These are phyloP conservation scores for Leiothrix lutea DNA, from an alignment of 2,113 vertebrate species.

Conservation along the genomic window DNA sequence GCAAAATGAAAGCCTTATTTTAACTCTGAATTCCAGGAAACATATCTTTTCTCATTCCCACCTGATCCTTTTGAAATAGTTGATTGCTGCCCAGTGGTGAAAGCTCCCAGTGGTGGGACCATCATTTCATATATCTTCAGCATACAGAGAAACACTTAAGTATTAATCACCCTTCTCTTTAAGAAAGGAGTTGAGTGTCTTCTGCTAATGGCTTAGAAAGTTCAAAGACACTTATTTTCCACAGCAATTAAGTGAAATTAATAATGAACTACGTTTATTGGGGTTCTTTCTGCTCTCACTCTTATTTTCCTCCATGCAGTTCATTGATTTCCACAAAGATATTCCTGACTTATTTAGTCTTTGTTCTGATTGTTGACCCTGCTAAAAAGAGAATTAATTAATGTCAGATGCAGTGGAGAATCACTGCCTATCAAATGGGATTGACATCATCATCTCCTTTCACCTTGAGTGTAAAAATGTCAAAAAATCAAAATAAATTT, in stretches of 20 bases:
- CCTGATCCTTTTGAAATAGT: background rate
- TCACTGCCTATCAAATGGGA: background rate
- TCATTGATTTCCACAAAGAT: slow-evolving; percentile 18
- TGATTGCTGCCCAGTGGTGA: background rate
- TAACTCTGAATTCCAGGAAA: background rate
- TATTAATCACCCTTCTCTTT: slow-evolving; percentile 45
- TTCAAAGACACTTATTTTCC: slow-evolving; percentile 43
- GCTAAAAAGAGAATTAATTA: slow-evolving; percentile 32
- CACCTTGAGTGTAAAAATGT: background rate
- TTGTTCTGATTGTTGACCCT: slow-evolving; percentile 20
- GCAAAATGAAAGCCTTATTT: background rate
- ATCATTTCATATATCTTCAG: background rate
- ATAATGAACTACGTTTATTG: slow-evolving; percentile 17
- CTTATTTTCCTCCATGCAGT: background rate
- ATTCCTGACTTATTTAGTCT: slow-evolving; percentile 21
- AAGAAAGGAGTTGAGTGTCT: background rate
- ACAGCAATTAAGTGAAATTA: slow-evolving; percentile 46
- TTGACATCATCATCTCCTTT: slow-evolving; percentile 5
- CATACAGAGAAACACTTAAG: slow-evolving; percentile 33
- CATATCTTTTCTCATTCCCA: background rate
- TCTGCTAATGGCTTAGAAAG: slow-evolving; percentile 46
- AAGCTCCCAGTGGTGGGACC: slow-evolving; percentile 17
- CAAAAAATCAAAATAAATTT: slow-evolving; percentile 22
- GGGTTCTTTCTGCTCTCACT: slow-evolving; percentile 5
- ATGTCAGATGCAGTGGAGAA: background rate